Evolutionary conservation across 64 coral and sea anemone genomes (phyloP), one percentile per base, ranked within the genome.

Genomic region (Dendronephthya gigantea): DNA sequence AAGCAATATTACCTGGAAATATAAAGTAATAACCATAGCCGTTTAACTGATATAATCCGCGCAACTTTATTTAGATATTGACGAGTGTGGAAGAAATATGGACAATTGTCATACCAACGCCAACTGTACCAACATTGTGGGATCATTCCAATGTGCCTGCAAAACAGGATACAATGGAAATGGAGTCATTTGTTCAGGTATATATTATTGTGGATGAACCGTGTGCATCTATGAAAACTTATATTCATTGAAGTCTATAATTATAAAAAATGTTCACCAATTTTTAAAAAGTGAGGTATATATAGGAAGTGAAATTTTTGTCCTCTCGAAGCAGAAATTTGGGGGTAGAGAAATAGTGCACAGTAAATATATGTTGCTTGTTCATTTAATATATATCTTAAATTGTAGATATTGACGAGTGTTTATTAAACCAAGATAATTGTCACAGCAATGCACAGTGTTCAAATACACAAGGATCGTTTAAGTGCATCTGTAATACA

Each of bases 131-230:
- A 66, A 66, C 29, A n/a, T 14, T 8, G 19, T 3, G 5, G 58
- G 58, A 30, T 8, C 58, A 66, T 66, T 66, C 58, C 19, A 30
- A n/a, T 66, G 85, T 29, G 25, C 55, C 5, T 87, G 85, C 29
- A 19, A 40, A 28, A 87, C 85, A 31, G 85, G 85, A 39, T 87
- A 87, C 39, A 40, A 35, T 9, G 85, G 85, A 75, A 31, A 87
- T 68, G 85, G 85, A 13, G 38, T 75, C 25, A 76, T 23, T 37
- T 87, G 85, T 76, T n/a, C 48, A 16, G 85, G 85, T 87, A 29
- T 84, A 25, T n/a, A n/a, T n/a, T n/a, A n/a, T n/a, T n/a, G n/a
- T n/a, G n/a, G n/a, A n/a, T n/a, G n/a, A n/a, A n/a, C n/a, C n/a
- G n/a, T n/a, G n/a, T n/a, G n/a, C n/a, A n/a, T n/a, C n/a, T n/a